Evolutionary conservation across 2,113 vertebrate genomes (phyloP), one percentile per base, ranked within the genome.

Genomic region (Eleginops maclovinus): DNA sequence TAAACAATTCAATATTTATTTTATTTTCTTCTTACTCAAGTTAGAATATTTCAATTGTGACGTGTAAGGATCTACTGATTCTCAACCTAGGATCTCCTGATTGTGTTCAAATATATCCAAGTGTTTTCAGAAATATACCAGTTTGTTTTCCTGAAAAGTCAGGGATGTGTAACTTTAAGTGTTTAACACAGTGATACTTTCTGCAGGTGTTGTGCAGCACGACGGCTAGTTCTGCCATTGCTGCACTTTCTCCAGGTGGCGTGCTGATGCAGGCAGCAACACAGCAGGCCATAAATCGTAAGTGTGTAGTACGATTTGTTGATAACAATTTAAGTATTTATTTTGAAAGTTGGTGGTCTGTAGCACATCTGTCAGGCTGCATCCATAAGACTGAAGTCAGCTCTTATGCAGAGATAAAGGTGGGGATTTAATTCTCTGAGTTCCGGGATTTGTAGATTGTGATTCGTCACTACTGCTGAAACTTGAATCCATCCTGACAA

Each of bases 261-360:
- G 88, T 96, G 72, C 96, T 99, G 88, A 99, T 99, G 98, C 96
- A 96, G 90, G 94, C 95, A 84, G 97, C 95, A 87, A 90, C 95
- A 75, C 96, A 97, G 88, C 97, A 98, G 96, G 95, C 97, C 93
- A 96, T 99, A 93, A 98, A 97, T 94, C 97, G 98, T 99, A 92
- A 92, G 96, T 87, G 44, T 72, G n/a, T 65, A 56, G 4, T 17
- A 14, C n/a, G 44, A 6, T 22, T 19, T 9, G 19, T 68, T 8
- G 70, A 71, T 21, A 31, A 8, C 2, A 9, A 47, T 4, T 41
- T 19, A 13, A 9, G 50, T 46, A 22, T 17, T 53, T 19, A 21
- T 9, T 58, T 2, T 58, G 13, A 44, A 64, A 22, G 40, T 44
- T 47, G 21, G 24, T 70, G 21, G 1, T 40, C 41, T 51, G 17